Evolutionary conservation across 2,113 vertebrate genomes (phyloP).

Genomic region (Pomatostomus ruficeps): DNA sequence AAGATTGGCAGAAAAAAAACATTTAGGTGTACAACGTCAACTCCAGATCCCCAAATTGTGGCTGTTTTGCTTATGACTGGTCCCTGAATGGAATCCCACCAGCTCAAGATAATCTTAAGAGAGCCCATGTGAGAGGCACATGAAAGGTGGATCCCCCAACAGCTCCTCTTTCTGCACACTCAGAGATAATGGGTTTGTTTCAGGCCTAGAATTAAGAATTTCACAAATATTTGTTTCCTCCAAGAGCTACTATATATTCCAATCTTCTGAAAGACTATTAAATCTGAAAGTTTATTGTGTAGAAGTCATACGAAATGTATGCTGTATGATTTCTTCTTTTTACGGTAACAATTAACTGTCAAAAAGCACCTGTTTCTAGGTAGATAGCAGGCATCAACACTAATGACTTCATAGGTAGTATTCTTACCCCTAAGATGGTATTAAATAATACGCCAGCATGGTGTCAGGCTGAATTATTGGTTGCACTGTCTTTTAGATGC

Average conservation of each 20-base stretch:
- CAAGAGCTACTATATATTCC: neutral
- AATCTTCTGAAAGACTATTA: neutral
- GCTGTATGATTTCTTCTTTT: neutral
- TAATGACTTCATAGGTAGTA: neutral
- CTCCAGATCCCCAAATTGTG: neutral
- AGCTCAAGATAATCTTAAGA: neutral
- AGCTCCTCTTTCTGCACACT: neutral
- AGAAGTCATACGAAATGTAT: neutral
- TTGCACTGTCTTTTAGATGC: neutral
- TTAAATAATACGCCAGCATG: neutral
- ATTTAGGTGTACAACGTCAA: neutral
- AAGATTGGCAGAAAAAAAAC: neutral
- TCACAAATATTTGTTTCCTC: neutral
- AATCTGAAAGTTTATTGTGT: neutral
- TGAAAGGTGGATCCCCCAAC: rapidly evolving
- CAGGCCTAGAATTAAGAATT: neutral
- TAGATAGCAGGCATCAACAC: neutral
- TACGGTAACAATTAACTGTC: neutral
- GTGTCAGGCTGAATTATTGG: neutral
- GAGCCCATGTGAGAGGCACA: neutral
- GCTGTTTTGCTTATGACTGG: neutral
- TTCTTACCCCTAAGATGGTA: neutral
- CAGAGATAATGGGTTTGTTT: neutral
- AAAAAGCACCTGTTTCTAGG: neutral
- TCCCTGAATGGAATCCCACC: neutral